Percentiles rank a stretch among this genome's conserved stretches.
Evolutionary conservation across 2,113 vertebrate species (phyloP).

Genomic region (Takifugu flavidus): DNA sequence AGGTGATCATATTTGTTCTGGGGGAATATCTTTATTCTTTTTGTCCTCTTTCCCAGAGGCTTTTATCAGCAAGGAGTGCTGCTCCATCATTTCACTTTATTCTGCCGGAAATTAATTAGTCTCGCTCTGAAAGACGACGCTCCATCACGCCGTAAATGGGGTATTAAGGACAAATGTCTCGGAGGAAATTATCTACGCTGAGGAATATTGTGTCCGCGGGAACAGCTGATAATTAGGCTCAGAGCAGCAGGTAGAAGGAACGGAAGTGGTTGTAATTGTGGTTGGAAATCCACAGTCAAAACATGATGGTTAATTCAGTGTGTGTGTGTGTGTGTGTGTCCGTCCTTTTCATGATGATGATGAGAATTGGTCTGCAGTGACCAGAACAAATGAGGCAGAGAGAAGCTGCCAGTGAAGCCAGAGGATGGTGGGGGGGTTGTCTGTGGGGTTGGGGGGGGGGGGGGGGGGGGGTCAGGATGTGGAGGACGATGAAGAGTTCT

Average conservation of each 20-base stretch:
- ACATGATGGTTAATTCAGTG: neutral
- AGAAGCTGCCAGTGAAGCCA: conserved; percentile 7
- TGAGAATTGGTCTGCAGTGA: conserved; percentile 12
- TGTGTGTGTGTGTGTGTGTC: neutral
- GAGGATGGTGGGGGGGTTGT: conserved; percentile 7
- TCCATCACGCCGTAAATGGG: conserved; percentile 41
- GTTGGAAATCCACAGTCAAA: conserved; percentile 11
- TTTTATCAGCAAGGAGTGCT: conserved; percentile 37
- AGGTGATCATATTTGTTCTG: neutral
- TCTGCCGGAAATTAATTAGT: conserved; percentile 63
- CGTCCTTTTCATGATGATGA: neutral
- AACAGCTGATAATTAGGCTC: conserved; percentile 53
- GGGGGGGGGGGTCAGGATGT: conserved; percentile 20
- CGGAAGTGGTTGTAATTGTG: conserved; percentile 27
- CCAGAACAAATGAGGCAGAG: conserved; percentile 17
- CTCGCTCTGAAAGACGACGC: conserved; percentile 52
- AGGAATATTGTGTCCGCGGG: conserved; percentile 47
- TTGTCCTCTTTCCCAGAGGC: conserved; percentile 26
- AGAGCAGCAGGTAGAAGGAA: conserved; percentile 13
- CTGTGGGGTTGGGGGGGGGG: neutral
- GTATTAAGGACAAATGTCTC: conserved; percentile 60
- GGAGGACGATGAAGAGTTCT: conserved; percentile 28
- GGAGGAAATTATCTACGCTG: conserved; percentile 53
- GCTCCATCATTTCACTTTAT: conserved; percentile 35
- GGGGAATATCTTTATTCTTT: conserved; percentile 2